Evolutionary conservation across 2,113 vertebrate genomes (phyloP).

Genomic region (Platysteira castanea): DNA sequence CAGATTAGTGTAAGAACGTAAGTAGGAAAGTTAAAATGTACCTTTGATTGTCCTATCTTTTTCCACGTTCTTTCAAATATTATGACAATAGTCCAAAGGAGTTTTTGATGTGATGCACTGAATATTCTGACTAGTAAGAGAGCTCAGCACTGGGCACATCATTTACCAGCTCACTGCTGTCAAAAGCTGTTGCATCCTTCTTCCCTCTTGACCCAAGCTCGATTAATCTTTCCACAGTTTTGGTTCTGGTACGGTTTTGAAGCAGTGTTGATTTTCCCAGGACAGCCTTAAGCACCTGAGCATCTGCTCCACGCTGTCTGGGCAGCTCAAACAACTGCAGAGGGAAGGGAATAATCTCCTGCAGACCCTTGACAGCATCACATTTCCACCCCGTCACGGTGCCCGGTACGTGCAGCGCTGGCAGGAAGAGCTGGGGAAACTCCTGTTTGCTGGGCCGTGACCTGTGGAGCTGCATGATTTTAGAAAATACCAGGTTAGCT

Average conservation of each 20-base stretch:
- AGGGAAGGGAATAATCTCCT: not conserved
- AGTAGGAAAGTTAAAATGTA: not conserved
- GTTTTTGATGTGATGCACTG: not conserved
- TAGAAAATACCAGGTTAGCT: not conserved
- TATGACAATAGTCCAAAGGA: not conserved
- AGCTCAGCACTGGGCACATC: not conserved
- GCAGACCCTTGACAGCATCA: not conserved
- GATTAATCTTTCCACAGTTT: not conserved
- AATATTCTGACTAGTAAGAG: not conserved
- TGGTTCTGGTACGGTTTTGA: not conserved
- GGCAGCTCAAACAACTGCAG: not conserved
- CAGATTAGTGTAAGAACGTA: not conserved
- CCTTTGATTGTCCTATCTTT: not conserved
- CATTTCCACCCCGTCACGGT: not conserved
- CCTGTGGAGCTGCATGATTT: not conserved
- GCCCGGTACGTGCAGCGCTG: not conserved
- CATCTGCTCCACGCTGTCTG: not conserved
- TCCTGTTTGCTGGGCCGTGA: constrained; percentile 8
- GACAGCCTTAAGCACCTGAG: not conserved
- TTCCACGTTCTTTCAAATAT: not conserved
- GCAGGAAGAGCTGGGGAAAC: not conserved
- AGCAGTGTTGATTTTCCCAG: not conserved
- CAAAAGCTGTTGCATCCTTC: not conserved
- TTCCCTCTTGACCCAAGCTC: not conserved
- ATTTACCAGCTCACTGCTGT: not conserved